A percentile compares a stretch with the other conserved stretches of the same genome.
These are phyloP conservation scores for Bombus cullumanus DNA, from an alignment of 1,140 invertebrate species.

Conservation along the genomic window DNA sequence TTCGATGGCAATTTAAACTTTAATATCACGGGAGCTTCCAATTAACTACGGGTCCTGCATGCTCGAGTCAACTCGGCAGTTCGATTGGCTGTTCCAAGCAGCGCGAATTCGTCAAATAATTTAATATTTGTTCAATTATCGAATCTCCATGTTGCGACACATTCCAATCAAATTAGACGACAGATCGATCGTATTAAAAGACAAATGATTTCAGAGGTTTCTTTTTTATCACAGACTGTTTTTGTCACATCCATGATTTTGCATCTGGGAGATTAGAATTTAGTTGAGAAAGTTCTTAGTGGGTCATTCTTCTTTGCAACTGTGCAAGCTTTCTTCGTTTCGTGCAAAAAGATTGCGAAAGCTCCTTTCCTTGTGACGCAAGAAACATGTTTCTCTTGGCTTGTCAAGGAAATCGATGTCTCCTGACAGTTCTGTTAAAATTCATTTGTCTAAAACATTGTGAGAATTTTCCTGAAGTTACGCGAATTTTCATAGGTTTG, in stretches of 20 bases:
- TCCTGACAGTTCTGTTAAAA: neutral
- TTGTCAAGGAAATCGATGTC: neutral
- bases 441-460: neutral
- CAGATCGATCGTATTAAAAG: neutral
- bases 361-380: neutral
- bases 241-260: neutral
- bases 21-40: neutral
- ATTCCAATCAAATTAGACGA: neutral
- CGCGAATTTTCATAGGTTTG: too few species aligned
- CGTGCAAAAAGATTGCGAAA: neutral
- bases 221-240: neutral
- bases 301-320: too few species aligned
- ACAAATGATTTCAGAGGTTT: too few species aligned
- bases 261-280: neutral
- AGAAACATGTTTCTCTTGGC: too few species aligned
- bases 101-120: neutral
- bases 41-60: neutral
- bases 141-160: neutral
- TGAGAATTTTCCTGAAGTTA: too few species aligned
- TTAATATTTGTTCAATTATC: neutral
- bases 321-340: neutral
- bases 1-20: constrained; percentile 27
- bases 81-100: neutral
- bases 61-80: neutral
- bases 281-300: too few species aligned